Evolutionary conservation across 2,797 vertebrate genomes (phyloP), one percentile per base, ranked within the genome.

Genomic region (Centropyge bicolor): DNA sequence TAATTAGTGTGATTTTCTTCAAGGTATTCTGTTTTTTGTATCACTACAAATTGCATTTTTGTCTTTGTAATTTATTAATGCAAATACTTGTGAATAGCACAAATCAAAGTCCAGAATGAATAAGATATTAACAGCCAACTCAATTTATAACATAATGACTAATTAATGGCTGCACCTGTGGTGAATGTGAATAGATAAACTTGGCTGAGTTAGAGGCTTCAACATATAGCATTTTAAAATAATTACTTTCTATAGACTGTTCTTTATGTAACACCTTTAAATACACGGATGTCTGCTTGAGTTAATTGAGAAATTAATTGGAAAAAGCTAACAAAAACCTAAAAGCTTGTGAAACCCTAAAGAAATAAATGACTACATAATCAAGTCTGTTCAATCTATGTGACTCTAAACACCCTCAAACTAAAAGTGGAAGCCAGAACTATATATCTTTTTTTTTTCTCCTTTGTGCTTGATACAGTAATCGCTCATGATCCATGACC

Each of bases 401-500:
- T 73, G 24, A 49, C 22, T 38, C 20, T 16, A 41, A 49, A 63
- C 11, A 7, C 10, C 11, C 17, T 78, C 8, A 51, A 38, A 17
- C 55, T 59, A 17, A 52, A 54, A 16, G 11, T 46, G 4, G 35
- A 31, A 55, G 19, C 14, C 13, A 48, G 17, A 2, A 17, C 16
- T 24, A 8, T 64, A 35, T 20, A 0, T 35, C 52, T 46, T 51
- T 36, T 46, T 51, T 36, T 65, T 27, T 70, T 13, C 17, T 59
- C 9, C 43, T 8, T 24, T 22, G 31, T 36, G 48, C 51, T 27
- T 68, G 17, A 60, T 79, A 7, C 57, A 70, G 27, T 13, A 49
- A 70, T 70, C 45, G 22, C 35, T 79, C 12, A 48, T 62, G 62
- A 75, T 62, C 67, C 60, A 38, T 46, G 64, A 51, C 71, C 19